These are phyloP conservation scores for Phyllotis vaccarum DNA, from an alignment of 2,797 vertebrate species.

Conservation along the genomic window DNA sequence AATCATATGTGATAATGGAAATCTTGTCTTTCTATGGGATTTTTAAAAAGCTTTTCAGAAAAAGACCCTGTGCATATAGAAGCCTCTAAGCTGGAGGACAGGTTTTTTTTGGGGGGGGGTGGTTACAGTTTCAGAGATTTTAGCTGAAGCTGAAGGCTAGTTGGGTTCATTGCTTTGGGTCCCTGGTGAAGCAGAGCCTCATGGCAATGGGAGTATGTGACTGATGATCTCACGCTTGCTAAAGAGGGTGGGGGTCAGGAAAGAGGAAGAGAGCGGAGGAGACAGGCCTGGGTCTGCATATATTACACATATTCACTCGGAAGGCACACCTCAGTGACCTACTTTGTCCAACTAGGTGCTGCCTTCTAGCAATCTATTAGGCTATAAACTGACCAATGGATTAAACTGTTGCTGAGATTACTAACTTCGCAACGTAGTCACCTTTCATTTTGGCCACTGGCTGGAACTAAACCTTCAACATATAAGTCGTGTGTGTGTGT, in stretches of 20 bases:
- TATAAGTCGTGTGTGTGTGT: background rate
- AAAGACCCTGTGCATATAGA: background rate
- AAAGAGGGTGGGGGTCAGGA: too few species aligned
- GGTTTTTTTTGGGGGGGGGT: background rate
- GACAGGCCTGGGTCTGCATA: background rate
- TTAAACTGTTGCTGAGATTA: background rate
- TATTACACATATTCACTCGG: background rate
- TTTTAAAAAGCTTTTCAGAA: constrained; percentile 1
- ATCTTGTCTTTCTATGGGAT: background rate
- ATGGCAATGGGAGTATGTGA: background rate
- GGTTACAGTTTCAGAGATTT: background rate
- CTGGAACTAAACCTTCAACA: background rate
- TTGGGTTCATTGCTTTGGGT: background rate
- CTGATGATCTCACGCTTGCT: background rate
- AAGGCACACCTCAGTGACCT: background rate
- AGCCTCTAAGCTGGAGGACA: background rate
- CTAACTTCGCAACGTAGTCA: background rate
- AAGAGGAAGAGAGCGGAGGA: background rate
- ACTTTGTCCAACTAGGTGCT: background rate
- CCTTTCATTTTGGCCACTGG: background rate
- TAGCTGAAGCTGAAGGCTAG: background rate
- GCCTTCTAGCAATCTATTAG: too few species aligned
- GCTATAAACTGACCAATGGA: background rate
- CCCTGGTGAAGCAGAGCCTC: background rate
- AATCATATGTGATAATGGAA: background rate